Evolutionary conservation across 2,113 vertebrate genomes (phyloP), one percentile per base, ranked within the genome.

Genomic region (Heloderma charlesbogerti): DNA sequence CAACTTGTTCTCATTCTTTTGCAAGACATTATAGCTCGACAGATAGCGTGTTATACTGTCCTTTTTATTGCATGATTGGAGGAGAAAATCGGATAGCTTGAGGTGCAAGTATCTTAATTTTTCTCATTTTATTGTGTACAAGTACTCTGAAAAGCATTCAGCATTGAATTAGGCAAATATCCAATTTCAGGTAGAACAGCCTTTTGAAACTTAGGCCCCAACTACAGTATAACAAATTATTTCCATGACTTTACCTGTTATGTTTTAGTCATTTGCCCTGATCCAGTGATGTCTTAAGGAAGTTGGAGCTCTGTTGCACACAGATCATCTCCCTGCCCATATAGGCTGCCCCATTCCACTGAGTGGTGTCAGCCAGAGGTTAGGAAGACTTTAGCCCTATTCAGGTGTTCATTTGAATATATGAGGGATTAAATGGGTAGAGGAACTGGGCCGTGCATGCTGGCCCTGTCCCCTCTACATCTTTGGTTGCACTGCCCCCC

Each of bases 41-140:
- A 86, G 60, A 88, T 77, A 57, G 43, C 20, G 48, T 67, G 20
- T 87, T 81, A 48, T 48, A 74, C 54, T 83, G 78, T 25, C 85
- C 40, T 82, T 75, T 82, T 82, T 88, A 84, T 84, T 85, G 82
- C 81, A 66, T 66, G 67, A 66, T 60, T 83, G 54, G 34, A 37
- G 22, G 69, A 75, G 78, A 72, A 82, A 60, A 87, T 63, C 34
- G n/a, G 6, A 31, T 87, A 66, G 63, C 60, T 72, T 15, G 77
- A 91, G 54, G 67, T 40, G 13, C 31, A 90, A 75, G 7, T 66
- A 20, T 84, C 54, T 84, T 77, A 77, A 79, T 86, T 86, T 79
- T 86, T 37, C 84, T 71, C 45, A 78, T 67, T 85, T 40, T 51
- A 40, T 34, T 54, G 43, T 48, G 45, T 77, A 43, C 27, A 84